Evolutionary conservation across 2,113 vertebrate genomes (phyloP), one percentile per base, ranked within the genome.

Genomic region (Condylura cristata): DNA sequence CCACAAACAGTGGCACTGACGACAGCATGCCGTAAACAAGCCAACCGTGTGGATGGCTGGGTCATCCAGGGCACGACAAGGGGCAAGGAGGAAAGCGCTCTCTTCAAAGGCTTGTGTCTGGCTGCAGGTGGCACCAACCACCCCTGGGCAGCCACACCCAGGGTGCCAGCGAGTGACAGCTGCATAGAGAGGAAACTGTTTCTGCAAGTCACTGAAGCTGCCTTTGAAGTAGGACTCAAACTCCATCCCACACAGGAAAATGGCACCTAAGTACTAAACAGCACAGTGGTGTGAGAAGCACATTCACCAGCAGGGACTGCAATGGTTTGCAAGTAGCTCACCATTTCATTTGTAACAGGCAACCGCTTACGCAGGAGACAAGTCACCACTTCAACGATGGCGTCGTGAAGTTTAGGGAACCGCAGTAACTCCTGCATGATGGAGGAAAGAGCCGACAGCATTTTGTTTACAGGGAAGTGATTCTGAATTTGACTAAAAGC

Each of bases 381-480:
- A 8, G 99, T 99, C 83, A 99, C 99, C 88, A 99, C 99, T 98
- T 99, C 99, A n/a, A 99, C 99, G 53, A 99, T 99, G 95, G 99
- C 99, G 97, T 99, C 99, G 0, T 99, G 99, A 90, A 99, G 98
- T 95, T 99, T 99, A 89, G 99, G 99, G 97, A 99, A 99, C 95
- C 99, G 98, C 97, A 99, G 89, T 78, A 99, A 97, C 96, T 99
- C 99, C 99, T 99, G 90, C 70, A 66, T 60, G 61, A 74, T 0
- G 46, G 56, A 95, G 66, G 89, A 81, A 79, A 56, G 41, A 61
- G 80, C 8, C 51, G 10, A 81, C 39, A 46, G 24, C 56, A 2
- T 48, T 76, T 82, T 44, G 44, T 72, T 90, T 90, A 65, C 65
- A 53, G 39, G 34, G 83, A 92, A 75, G 84, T 51, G n/a, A 74